phyloP scores from a whole-genome alignment of 2,797 vertebrate genomes.

The Nyctibius grandis region DNA sequence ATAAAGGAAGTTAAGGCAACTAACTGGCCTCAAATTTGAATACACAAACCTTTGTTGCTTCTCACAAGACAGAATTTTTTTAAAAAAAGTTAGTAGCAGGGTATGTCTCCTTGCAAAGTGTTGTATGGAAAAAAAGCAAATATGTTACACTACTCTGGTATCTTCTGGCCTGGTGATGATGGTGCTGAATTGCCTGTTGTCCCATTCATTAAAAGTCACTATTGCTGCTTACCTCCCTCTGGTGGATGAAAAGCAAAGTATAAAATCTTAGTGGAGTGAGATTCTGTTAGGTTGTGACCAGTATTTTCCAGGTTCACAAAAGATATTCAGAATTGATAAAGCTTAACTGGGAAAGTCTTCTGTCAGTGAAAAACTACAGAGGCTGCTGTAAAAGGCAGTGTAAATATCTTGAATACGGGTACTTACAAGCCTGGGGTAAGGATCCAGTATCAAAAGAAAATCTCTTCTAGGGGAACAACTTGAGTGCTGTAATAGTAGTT shows the following conservation, averaged over 20 bases:
- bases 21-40: background rate
- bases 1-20: background rate
- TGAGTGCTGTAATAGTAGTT: background rate
- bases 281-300: background rate
- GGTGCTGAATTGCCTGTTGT: background rate
- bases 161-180: background rate
- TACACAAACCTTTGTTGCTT: background rate
- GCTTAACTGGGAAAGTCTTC: background rate
- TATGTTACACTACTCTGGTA: background rate
- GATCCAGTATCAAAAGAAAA: background rate
- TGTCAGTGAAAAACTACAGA: background rate
- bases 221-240: conserved; percentile 7
- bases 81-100: background rate
- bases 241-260: background rate
- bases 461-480: background rate
- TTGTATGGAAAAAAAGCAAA: background rate
- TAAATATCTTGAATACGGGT: background rate
- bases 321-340: background rate
- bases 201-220: background rate
- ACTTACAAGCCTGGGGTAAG: background rate
- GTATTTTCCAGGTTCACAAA: accelerated
- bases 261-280: background rate
- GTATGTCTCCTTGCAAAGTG: background rate
- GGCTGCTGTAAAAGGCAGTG: background rate
- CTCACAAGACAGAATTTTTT: background rate